Percentiles rank a stretch among this genome's conserved stretches.
Evolutionary conservation across 35 echinoderm and acorn worm genomes (phyloP).

Genomic region (Eucidaris tribuloides): DNA sequence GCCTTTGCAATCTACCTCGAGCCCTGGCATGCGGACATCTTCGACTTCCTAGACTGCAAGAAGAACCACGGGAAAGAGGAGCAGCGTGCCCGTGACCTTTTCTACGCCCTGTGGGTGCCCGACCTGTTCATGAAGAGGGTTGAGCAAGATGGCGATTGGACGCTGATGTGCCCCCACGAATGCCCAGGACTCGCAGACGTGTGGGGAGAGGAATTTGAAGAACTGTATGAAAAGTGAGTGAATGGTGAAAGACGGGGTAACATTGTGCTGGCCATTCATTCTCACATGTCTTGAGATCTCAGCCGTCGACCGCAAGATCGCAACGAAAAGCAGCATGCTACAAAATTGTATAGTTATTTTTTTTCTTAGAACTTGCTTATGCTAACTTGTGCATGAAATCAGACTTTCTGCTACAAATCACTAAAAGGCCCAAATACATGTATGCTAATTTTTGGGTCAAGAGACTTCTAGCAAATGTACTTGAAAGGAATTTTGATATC

Average conservation of each 20-base stretch:
- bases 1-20: conserved; percentile 97
- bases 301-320: too few relatives aligned
- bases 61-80: conserved; percentile 98
- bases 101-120: conserved; percentile 93
- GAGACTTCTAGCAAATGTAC: too few relatives aligned
- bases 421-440: too few relatives aligned
- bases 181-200: conserved; percentile 69
- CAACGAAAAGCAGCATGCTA: too few relatives aligned
- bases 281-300: too few relatives aligned
- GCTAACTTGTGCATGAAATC: too few relatives aligned
- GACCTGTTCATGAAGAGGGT: conserved; percentile 97
- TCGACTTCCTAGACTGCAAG: conserved; percentile 90
- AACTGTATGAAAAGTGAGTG: conserved; percentile 74
- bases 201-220: conserved; percentile 87
- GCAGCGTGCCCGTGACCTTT: conserved; percentile 86
- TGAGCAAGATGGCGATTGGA: conserved; percentile 75
- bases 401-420: too few relatives aligned
- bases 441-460: too few relatives aligned
- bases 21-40: conserved; percentile 98
- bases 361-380: too few relatives aligned
- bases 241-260: neutral
- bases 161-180: conserved; percentile 96
- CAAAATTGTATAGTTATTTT: too few relatives aligned
- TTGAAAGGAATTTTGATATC: too few relatives aligned
- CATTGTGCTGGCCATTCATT: too few relatives aligned